Base-by-base conservation (phyloP, 1,140 invertebrate genomes). In the Polyergus mexicanus region DNA sequence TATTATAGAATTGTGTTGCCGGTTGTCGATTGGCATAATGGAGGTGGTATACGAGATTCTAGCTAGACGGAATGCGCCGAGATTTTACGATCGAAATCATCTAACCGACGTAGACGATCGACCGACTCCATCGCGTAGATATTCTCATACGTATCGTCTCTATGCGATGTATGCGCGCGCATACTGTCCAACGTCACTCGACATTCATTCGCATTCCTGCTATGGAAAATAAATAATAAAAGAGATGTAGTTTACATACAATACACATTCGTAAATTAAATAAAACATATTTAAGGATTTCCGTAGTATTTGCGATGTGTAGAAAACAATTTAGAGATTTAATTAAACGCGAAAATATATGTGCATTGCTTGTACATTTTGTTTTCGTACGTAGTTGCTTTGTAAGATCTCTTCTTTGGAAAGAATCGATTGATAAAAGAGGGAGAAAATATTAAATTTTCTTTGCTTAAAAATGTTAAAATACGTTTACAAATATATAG, bases 21-120 rank as follows among this genome's bases (percentile, higher is more conserved):
- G 25, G 13, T 62, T 84, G 78, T 84, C 74, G 66, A 41, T 51
- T 54, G 65, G n/a, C 10, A 41, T 7, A 10, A 51, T 77, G 89
- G 63, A 54, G 77, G 62, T 84, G 63, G 74, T 47, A 47, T 47
- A 62, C 74, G 58, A 72, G 38, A 51, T 38, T 89, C 84, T 76
- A 62, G 62, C 84, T 76, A 62, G 62, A 81, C 65, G 78, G 41
- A 81, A 86, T 84, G 54, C 66, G 54, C 66, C 19, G 72, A 88
- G 66, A 38, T 89, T 89, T 89, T 89, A 89, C 85, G 87, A 89
- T 89, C 86, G 88, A 84, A 89, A 84, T 56, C 66, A 35, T 86
- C 38, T 38, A 74, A 74, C 25, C 51, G 72, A 84, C 80, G 38
- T 71, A 75, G 32, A 58, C 80, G 80, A 85, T 72, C 58, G 72